Base-by-base conservation (phyloP, 2,888 invertebrate genomes). In the Eurytoma californica region DNA sequence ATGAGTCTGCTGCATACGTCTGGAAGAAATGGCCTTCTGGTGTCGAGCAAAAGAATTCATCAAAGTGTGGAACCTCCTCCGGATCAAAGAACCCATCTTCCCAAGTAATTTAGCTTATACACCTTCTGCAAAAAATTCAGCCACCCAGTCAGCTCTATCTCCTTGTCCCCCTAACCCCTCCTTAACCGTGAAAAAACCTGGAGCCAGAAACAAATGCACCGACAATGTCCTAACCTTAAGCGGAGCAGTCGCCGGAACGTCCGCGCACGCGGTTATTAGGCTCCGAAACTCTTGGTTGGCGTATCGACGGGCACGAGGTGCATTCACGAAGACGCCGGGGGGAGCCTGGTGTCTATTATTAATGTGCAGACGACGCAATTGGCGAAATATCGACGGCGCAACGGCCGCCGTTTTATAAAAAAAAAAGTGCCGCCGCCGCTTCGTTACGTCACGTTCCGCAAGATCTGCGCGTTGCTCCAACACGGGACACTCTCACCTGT, bases 1-100 rank as follows among this genome's bases (percentile, higher is more conserved):
- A 80, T 85, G 82, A 53, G 86, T 86, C 74, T 87, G 86, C 74
- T 86, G 86, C 30, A 83, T 75, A 49, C 86, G 83, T 58, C 82
- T 79, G 2, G 76, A 65, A 57, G 72, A 49, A 51, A 77, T 20
- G 3, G 67, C 20, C 51, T 83, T 83, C 53, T 80, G 81, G 14
- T 79, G 70, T 14, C 80, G 76, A n/a, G 51, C 39, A 20, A 82
- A 2, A 9, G 78, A 79, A 72, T 80, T 83, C 47, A 82, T 49
- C 20, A 83, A 68, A 3, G 79, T 51, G n/a, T 82, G 75, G 3
- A 84, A 80, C 20, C 77, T 82, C 60, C 80, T 80, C 70, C 82
- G 79, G 0, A 83, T 69, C 58, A 83, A 39, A 14, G 82, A 83
- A 16, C 84, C 74, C 84, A 84, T 84, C 55, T 78, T 82, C 24